These are phyloP conservation scores for Actinernus sp. DNA, from an alignment of 92 coral and sea anemone genomes.

Conservation along the genomic window DNA sequence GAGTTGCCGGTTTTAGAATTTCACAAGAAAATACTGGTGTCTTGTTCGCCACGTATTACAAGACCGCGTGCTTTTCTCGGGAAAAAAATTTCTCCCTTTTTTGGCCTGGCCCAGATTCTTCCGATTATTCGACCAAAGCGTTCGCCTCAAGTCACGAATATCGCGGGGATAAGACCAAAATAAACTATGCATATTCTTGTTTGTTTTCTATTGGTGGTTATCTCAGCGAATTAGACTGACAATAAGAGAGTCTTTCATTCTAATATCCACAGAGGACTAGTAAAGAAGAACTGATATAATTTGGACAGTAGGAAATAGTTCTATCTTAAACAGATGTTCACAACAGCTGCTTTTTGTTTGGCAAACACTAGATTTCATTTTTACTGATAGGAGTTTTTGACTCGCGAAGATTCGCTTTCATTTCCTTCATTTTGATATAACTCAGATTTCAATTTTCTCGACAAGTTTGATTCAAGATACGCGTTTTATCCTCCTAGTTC, in stretches of 20 bases:
- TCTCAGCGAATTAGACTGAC: background rate
- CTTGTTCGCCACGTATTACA: constrained; percentile 7
- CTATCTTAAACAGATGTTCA: constrained; percentile 87
- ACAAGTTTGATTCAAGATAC: too few relatives aligned
- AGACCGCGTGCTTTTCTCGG: background rate
- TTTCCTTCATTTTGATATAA: background rate
- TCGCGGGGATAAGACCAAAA: background rate
- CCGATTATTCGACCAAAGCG: background rate
- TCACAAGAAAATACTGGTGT: background rate
- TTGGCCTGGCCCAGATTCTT: background rate
- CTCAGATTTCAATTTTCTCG: background rate
- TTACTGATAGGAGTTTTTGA: constrained; percentile 24
- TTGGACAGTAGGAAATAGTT: constrained; percentile 67
- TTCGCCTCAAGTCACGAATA: background rate
- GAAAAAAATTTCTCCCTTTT: background rate
- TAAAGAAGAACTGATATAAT: constrained; percentile 22
- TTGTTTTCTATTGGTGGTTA: background rate
- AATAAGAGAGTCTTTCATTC: background rate
- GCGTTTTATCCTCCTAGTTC: too few relatives aligned
- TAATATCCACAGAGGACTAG: constrained; percentile 49
- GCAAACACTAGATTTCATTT: constrained; percentile 41
- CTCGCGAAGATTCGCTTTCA: constrained; percentile 5
- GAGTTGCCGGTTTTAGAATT: too few relatives aligned
- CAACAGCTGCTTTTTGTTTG: constrained; percentile 74
- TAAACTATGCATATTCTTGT: background rate